Evolutionary conservation across 2,113 vertebrate species (phyloP).

Genomic region (Epinephelus lanceolatus): DNA sequence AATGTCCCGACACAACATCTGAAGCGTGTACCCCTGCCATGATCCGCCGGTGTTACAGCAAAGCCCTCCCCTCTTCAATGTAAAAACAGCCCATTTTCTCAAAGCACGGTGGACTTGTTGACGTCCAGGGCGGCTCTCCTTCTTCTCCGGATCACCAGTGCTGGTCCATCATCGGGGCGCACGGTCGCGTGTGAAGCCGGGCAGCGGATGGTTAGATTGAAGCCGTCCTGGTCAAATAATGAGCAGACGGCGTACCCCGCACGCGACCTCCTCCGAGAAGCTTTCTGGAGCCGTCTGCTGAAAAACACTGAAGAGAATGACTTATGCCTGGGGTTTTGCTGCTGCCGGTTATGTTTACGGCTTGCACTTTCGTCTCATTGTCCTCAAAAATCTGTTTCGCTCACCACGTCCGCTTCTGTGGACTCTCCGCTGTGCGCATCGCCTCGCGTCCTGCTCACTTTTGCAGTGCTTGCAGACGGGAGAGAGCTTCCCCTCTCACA

Average conservation of each 20-base stretch:
- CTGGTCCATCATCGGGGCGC: constrained; percentile 49
- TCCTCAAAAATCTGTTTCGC: constrained; percentile 10
- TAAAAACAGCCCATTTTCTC: constrained; percentile 66
- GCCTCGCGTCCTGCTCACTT: constrained; percentile 45
- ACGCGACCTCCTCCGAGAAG: constrained; percentile 29
- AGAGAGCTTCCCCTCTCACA: constrained; percentile 42
- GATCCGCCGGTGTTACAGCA: constrained; percentile 74
- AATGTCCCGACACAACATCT: constrained; percentile 80
- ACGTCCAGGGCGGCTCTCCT: constrained; percentile 32
- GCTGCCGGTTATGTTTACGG: not conserved
- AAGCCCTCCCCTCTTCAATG: constrained; percentile 42
- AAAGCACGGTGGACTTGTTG: constrained; percentile 42
- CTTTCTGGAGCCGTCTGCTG: constrained; percentile 34
- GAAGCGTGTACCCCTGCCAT: constrained; percentile 84
- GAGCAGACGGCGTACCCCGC: constrained; percentile 53
- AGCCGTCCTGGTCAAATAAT: constrained; percentile 33
- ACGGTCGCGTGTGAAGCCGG: constrained; percentile 32
- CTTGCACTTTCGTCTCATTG: constrained; percentile 25
- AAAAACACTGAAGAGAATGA: constrained; percentile 8
- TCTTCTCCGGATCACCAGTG: constrained; percentile 32
- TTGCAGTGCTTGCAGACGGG: constrained; percentile 45
- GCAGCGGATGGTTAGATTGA: constrained; percentile 19
- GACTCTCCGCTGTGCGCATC: constrained; percentile 34
- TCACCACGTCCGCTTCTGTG: constrained; percentile 32
- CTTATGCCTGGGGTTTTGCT: not conserved